Base-by-base conservation (phyloP, 2,888 invertebrate genomes). In the Parnassius mnemosyne region DNA sequence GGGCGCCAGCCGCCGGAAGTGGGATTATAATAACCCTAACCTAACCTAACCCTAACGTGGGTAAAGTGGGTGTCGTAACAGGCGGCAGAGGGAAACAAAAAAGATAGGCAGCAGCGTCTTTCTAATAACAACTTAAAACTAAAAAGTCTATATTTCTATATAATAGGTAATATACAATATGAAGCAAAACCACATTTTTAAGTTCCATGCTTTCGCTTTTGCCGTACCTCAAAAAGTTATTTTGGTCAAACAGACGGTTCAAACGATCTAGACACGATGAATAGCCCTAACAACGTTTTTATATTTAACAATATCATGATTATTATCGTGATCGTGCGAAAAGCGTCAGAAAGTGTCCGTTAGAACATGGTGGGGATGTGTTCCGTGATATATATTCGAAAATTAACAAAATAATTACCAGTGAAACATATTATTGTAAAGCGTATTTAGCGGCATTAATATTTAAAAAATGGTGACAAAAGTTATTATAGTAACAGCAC, bases 261-360 rank as follows among this genome's bases (percentile, higher is more conserved):
- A 52, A 64, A 58, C 60, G 60, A 25, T 44, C 41, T 16, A 64
- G 57, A 61, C 60, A 43, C 56, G 67, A 70, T 74, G 74, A 68
- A 69, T 68, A 65, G 66, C 66, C 42, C 63, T 68, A 66, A 71
- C 70, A 64, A 72, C 66, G 59, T 61, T 58, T 47, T 66, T 64
- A 71, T 75, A 78, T 81, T 77, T 80, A 74, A 71, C 64, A 64
- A 68, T 70, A 59, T 47, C 61, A 75, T n/a, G n/a, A n/a, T 80
- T 74, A 76, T 25, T 59, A 63, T 65, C 46, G 57, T 68, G 74
- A 63, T 65, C 46, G 57, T 68, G 74, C 66, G 67, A 77, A 66
- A 49, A 61, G 69, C 81, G 78, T 78, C 78, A 76, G 13, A 25
- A 0, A 51, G 42, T 66, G 63, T 65, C 47, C 56, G 52, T 62